Evolutionary conservation across 2,888 invertebrate species (phyloP), one percentile per base, ranked within the genome.

Genomic region (Oxytorus armatus): DNA sequence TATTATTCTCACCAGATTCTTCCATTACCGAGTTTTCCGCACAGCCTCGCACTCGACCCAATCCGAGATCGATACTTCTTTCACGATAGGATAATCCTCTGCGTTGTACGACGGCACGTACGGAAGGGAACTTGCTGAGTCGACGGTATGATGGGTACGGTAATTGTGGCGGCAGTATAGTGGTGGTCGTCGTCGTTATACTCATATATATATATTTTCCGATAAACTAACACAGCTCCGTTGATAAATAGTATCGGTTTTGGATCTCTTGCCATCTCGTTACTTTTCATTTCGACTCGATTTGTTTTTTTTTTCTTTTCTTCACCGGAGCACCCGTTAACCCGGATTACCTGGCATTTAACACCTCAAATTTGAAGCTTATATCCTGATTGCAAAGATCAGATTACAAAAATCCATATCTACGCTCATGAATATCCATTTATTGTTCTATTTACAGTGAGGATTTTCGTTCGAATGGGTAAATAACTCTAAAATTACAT

Each of bases 1-100:
- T 44, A 51, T 70, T 63, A 78, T 69, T 63, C 25, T 36, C 51
- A 53, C 72, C 59, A 53, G 51, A 79, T 66, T 76, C 47, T 72
- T 65, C 79, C 66, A 79, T 79, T 79, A 76, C 59, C 57, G 44
- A 11, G 14, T 51, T 33, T 33, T 61, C 3, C 66, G n/a, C 66
- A 5, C 25, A 39, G 16, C 42, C 51, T 39, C n/a, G n/a, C 72
- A 72, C 66, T 75, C 79, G 47, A 72, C 33, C 72, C 53, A 66
- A 76, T 79, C 61, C 61, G 44, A 59, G 72, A 47, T 79, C 76
- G 66, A 79, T 79, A 53, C 76, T 79, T 72, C 76, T 68, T 61
- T 66, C 75, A 47, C 51, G 72, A 72, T 79, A 72, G 76, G 79
- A 66, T 79, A 76, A 79, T 72, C 79, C 61, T 61, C 47, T 7